These are phyloP conservation scores for Brachionus asplanchnoidis DNA, from an alignment of 1,140 invertebrate species.

Conservation along the genomic window DNA sequence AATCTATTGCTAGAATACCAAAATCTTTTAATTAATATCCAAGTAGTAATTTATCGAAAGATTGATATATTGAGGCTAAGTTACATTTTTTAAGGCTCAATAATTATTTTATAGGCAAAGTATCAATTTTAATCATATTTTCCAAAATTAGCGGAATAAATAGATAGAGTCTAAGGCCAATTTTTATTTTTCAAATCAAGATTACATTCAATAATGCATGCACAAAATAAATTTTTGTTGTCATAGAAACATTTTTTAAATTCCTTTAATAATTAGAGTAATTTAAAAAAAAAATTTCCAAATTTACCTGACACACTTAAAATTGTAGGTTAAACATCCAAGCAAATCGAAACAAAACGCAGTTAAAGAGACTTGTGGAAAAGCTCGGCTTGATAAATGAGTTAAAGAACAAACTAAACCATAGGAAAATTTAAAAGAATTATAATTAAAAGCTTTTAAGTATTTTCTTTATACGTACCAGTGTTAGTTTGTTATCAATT, in stretches of 20 bases:
- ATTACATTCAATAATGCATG: background rate
- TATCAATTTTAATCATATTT: too few relatives aligned
- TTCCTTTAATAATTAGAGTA: background rate
- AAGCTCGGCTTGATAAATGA: background rate
- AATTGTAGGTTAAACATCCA: background rate
- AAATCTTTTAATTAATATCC: background rate
- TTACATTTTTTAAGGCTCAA: background rate
- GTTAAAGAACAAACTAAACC: background rate
- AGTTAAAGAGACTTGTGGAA: background rate
- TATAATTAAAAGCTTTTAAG: constrained; percentile 25
- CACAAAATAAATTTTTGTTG: background rate
- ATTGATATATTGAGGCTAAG: background rate
- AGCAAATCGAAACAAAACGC: background rate
- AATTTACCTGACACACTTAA: background rate
- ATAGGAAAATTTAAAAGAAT: background rate
- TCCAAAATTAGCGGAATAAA: background rate
- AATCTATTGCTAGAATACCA: background rate
- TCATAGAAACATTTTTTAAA: background rate
- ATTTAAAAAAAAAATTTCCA: background rate
- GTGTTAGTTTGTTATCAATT: background rate
- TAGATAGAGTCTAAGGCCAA: background rate
- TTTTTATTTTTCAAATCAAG: background rate
- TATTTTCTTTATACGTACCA: background rate
- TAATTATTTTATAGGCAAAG: background rate
- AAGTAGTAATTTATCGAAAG: background rate